These are phyloP conservation scores for Congeria kusceri DNA, from an alignment of 2,888 invertebrate genomes.

Conservation along the genomic window DNA sequence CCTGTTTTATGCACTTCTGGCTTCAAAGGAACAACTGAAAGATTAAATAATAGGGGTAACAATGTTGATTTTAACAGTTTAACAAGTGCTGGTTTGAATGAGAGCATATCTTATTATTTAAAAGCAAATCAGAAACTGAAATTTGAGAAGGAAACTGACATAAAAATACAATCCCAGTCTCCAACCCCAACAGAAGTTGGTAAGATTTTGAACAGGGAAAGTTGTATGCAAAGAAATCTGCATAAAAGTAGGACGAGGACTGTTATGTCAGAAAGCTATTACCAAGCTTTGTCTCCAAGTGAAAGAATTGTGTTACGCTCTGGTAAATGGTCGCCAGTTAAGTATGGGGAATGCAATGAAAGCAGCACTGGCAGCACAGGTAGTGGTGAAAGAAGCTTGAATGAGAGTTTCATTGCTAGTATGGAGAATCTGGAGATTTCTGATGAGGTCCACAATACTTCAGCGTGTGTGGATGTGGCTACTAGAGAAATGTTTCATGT, in stretches of 20 bases:
- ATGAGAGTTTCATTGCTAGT: constrained; percentile 6
- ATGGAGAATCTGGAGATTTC: constrained; percentile 7
- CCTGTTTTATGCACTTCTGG: no score
- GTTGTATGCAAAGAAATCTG: not conserved
- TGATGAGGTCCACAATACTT: not conserved
- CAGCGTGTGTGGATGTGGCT: not conserved
- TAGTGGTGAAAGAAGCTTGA: not conserved
- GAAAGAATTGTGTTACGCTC: constrained; percentile 10
- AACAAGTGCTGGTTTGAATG: not conserved
- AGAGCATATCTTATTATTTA: not conserved
- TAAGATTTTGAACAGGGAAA: not conserved
- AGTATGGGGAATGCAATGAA: no score
- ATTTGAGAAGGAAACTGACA: not conserved
- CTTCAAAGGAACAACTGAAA: no score
- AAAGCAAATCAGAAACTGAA: constrained; percentile 1
- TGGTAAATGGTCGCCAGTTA: no score
- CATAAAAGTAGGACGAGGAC: not conserved
- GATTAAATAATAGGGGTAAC: no score
- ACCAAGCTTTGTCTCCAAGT: constrained; percentile 15
- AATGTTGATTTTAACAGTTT: no score
- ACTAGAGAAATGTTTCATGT: not conserved
- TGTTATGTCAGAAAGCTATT: not conserved
- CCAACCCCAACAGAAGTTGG: not conserved
- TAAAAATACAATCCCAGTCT: no score
- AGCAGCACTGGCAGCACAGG: not conserved